Conservation (phyloP, 2,888 invertebrate genomes). For the Melitaea athalia region DNA sequence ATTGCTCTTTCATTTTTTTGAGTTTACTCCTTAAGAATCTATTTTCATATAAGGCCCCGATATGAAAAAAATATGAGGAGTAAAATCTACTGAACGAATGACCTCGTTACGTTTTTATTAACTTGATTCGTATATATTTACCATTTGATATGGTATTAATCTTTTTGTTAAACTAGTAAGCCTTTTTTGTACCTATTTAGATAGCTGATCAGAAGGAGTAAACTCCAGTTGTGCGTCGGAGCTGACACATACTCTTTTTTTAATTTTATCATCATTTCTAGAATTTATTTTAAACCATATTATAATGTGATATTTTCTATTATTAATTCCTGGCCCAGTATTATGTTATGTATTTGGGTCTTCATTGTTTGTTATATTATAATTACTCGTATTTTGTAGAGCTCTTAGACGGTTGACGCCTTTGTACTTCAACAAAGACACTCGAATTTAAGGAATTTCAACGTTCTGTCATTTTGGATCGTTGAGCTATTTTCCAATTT, state of each 20-base stretch:
- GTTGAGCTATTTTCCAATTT: constrained; percentile 33
- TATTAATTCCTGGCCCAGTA: neutral
- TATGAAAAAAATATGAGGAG: too few species aligned
- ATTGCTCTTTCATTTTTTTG: neutral
- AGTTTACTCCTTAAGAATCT: too few species aligned
- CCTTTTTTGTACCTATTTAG: too few species aligned
- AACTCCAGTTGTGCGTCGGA: too few species aligned
- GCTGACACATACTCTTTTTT: too few species aligned
- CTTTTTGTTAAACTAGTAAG: too few species aligned
- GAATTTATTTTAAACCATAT: neutral
- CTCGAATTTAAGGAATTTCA: constrained; percentile 25
- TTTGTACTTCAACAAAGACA: constrained; percentile 27
- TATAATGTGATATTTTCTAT: neutral
- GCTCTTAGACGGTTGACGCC: constrained; percentile 37
- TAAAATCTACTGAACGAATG: too few species aligned
- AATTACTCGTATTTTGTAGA: constrained; percentile 56
- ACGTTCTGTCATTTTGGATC: constrained; percentile 17
- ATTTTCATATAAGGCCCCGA: too few species aligned
- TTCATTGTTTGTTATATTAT: constrained; percentile 1
- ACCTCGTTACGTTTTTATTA: too few species aligned
- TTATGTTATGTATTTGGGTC: neutral
- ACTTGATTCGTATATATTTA: too few species aligned
- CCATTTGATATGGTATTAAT: too few species aligned
- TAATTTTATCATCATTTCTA: neutral
- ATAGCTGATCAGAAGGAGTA: too few species aligned